These are phyloP conservation scores for Clangula hyemalis DNA, from an alignment of 2,797 vertebrate species.

Conservation along the genomic window DNA sequence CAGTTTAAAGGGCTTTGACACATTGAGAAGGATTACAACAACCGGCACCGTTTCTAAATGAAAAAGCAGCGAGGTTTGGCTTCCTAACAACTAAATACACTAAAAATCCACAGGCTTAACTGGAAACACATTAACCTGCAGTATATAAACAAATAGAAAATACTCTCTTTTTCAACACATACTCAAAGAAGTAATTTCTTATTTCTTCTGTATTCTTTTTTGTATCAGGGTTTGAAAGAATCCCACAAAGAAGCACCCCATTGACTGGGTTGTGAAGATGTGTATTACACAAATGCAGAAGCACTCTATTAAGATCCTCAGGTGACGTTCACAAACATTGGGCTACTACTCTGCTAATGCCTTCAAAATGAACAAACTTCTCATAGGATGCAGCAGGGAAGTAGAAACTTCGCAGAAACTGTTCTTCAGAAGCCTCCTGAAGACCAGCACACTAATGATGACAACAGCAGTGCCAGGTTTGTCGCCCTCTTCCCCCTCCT, in stretches of 20 bases:
- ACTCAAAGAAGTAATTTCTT: neutral
- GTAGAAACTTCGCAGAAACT: neutral
- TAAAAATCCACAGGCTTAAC: conserved; percentile 39
- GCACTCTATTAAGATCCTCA: neutral
- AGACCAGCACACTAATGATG: accelerated
- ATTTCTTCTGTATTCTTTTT: neutral
- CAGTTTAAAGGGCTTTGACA: conserved; percentile 41
- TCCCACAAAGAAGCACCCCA: neutral
- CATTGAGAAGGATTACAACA: neutral
- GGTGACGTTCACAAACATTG: neutral
- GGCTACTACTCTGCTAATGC: neutral
- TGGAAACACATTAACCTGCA: conserved; percentile 23
- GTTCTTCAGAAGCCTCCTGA: neutral
- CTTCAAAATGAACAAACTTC: neutral
- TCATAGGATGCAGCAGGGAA: neutral
- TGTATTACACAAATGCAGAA: neutral
- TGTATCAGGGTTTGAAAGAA: neutral
- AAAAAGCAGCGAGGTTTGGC: neutral
- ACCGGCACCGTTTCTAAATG: neutral
- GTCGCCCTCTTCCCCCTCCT: too few species aligned
- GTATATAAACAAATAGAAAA: conserved; percentile 3
- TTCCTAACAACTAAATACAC: conserved; percentile 20
- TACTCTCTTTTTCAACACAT: neutral
- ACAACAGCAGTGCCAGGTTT: neutral
- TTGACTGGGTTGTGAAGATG: neutral